Evolutionary conservation across 2,797 vertebrate species (phyloP), one percentile per base, ranked within the genome.

Genomic region (Benthosema pterotum): DNA sequence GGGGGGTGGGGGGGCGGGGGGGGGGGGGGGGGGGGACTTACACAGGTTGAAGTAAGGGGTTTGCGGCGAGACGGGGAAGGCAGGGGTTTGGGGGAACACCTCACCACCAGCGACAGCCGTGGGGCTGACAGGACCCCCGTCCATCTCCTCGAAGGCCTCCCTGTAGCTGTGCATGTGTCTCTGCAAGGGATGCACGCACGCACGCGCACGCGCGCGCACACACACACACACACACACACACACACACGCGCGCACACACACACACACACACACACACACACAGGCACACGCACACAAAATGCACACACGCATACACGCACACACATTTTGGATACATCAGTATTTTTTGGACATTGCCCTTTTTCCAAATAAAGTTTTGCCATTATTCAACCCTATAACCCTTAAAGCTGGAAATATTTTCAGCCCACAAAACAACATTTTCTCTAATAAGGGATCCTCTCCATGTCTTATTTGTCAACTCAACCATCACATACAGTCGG

Each of bases 161-260:
- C 95, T 95, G 91, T 99, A 99, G 88, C 98, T 99, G 89, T 99
- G 98, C 85, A 99, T 95, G 78, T 97, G 94, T 86, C 94, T 95
- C 98, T 99, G 87, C 0, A 45, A 53, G 49, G 48, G 14, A 42
- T 42, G 46, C 25, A 25, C 14, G 38, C 13, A 25, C 9, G 42
- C 45, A 46, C 45, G n/a, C 45, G n/a, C 43, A 46, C 19, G 56
- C 52, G 38, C 2, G 50, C 13, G 57, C 1, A 57, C 6, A 25
- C 5, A 54, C 11, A 46, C 6, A 52, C 8, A 50, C n/a, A 66
- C 18, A 2, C 13, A 60, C n/a, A 54, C 1, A 32, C 28, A 52
- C 17, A 16, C 32, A 17, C 18, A 50, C 4, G 62, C 18, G 38
- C 28, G 38, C 51, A 55, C 14, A 58, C 14, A 17, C 42, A 17